phyloP scores from a whole-genome alignment of 2,888 invertebrate genomes.

The Sesia bembeciformis region DNA sequence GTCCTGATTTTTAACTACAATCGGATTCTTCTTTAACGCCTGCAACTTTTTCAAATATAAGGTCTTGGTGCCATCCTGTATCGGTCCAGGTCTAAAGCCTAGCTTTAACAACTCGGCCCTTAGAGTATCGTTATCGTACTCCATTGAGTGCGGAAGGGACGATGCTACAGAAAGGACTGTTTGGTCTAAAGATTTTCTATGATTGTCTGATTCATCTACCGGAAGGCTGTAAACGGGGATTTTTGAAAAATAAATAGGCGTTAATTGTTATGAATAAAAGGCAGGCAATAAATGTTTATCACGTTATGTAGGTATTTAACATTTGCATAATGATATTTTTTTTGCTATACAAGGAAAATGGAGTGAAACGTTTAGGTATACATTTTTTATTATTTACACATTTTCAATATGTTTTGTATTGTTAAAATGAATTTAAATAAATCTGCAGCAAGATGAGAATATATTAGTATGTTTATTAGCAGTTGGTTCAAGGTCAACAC shows the following conservation, averaged over 20 bases:
- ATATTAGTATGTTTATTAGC: too few relatives aligned
- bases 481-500: too few relatives aligned
- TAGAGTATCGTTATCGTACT: constrained; percentile 79
- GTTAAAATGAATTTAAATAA: too few relatives aligned
- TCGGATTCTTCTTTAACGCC: constrained; percentile 63
- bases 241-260: constrained; percentile 10
- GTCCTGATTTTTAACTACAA: constrained; percentile 23
- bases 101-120: constrained; percentile 76
- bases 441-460: too few relatives aligned
- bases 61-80: constrained; percentile 83
- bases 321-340: too few relatives aligned
- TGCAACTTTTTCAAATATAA: constrained; percentile 84
- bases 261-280: not conserved
- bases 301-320: too few relatives aligned
- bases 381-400: too few relatives aligned
- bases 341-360: too few relatives aligned
- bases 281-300: too few relatives aligned
- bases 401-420: too few relatives aligned
- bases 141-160: constrained; percentile 75
- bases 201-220: constrained; percentile 29
- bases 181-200: constrained; percentile 21
- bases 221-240: constrained; percentile 33
- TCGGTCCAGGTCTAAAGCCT: constrained; percentile 87
- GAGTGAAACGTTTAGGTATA: too few relatives aligned
- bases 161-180: constrained; percentile 60